Conservation (phyloP, 2,797 vertebrate genomes). For the Helarctos malayanus region DNA sequence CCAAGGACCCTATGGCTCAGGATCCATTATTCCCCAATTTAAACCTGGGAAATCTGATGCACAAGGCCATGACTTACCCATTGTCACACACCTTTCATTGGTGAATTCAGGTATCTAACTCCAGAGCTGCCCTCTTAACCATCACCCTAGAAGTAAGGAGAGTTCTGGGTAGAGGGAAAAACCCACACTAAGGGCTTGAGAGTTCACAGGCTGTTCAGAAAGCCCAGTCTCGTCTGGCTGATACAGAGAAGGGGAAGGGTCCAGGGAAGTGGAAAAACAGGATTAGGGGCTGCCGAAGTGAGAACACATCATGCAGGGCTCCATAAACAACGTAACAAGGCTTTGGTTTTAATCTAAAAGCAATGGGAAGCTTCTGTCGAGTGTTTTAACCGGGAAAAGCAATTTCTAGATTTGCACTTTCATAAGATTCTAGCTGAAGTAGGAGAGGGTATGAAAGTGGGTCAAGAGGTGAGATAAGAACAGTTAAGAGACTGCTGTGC, state of each 20-base stretch:
- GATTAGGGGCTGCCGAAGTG: neutral
- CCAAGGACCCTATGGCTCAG: neutral
- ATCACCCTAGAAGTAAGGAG: neutral
- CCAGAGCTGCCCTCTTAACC: conserved; percentile 8
- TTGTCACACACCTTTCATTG: neutral
- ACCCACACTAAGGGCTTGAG: neutral
- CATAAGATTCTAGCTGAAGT: neutral
- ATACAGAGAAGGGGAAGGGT: neutral
- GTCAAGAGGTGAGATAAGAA: neutral
- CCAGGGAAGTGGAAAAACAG: neutral
- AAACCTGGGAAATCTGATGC: neutral
- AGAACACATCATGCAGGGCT: neutral
- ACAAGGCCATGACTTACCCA: neutral
- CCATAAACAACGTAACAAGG: neutral
- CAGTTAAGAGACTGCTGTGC: neutral
- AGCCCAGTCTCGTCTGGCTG: neutral
- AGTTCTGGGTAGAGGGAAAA: neutral
- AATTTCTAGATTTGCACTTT: neutral
- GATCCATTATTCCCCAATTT: neutral
- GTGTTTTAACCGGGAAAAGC: neutral
- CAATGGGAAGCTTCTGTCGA: neutral
- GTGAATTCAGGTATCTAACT: neutral
- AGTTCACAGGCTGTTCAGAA: neutral
- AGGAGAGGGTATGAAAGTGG: neutral
- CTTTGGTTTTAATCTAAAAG: conserved; percentile 23